phyloP scores from a whole-genome alignment of 2,888 invertebrate genomes.

The Zonitis immaculata region DNA sequence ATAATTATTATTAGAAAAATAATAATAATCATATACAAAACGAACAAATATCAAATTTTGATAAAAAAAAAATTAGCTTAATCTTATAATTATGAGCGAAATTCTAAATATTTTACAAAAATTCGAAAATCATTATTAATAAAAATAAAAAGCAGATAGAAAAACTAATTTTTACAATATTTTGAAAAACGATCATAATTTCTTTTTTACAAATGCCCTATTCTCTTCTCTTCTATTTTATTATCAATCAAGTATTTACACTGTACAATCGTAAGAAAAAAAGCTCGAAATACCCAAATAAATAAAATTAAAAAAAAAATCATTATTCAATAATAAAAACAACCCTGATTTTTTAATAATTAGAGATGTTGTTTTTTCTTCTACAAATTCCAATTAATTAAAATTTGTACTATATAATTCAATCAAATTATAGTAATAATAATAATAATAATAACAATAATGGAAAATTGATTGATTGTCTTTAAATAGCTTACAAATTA shows the following conservation, averaged over 20 bases:
- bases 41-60: neutral
- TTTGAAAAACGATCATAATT: constrained; percentile 9
- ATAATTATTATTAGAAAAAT: constrained; percentile 28
- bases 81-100: neutral
- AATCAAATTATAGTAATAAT: constrained; percentile 16
- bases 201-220: neutral
- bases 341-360: neutral
- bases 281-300: constrained; percentile 1
- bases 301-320: neutral
- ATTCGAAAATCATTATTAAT: neutral
- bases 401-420: constrained; percentile 25
- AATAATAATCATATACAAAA: neutral
- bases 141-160: too few species aligned
- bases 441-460: constrained; percentile 17
- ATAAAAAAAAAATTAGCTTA: neutral
- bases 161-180: neutral
- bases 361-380: neutral
- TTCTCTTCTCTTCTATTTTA: neutral
- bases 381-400: neutral
- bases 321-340: neutral
- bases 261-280: neutral
- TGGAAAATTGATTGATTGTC: constrained; percentile 24
- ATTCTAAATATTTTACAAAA: neutral
- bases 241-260: neutral
- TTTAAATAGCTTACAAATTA: constrained; percentile 21